Conservation (phyloP, 2,888 invertebrate genomes). For the Aleiodes testaceus region DNA sequence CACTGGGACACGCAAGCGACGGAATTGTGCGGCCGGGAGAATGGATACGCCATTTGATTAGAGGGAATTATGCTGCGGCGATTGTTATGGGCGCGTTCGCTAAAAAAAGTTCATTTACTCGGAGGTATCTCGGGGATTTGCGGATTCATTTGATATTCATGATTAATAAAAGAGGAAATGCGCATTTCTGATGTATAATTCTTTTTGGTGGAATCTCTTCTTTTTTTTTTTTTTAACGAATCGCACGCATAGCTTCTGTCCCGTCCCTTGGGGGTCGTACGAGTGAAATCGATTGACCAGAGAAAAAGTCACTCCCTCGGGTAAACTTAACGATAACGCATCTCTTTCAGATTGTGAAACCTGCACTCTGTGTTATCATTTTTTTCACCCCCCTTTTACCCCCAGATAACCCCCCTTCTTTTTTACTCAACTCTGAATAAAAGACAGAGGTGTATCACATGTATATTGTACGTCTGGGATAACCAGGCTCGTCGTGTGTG, state of each 20-base stretch:
- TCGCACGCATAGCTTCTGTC: conserved; percentile 24
- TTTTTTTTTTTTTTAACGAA: not conserved
- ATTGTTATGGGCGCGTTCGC: not conserved
- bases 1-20: conserved; percentile 39
- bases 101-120: too few relatives aligned
- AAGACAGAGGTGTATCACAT: not conserved
- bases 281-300: conserved; percentile 34
- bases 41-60: conserved; percentile 38
- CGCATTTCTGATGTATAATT: not conserved
- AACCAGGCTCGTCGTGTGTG: conserved; percentile 43
- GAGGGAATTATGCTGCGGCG: conserved; percentile 13
- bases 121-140: too few relatives aligned
- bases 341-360: conserved; percentile 16
- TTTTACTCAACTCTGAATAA: not conserved
- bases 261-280: conserved; percentile 26
- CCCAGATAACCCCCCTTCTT: too few relatives aligned
- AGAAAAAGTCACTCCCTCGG: conserved; percentile 41
- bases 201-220: not conserved
- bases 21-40: conserved; percentile 36
- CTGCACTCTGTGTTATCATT: conserved; percentile 21
- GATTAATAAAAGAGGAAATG: too few relatives aligned
- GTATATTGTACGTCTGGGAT: conserved; percentile 37
- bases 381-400: not conserved
- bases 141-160: too few relatives aligned
- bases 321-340: conserved; percentile 39